Percentiles rank a stretch among this genome's conserved stretches.
Conservation (phyloP, 2,113 vertebrate genomes). For the Anguilla rostrata region DNA sequence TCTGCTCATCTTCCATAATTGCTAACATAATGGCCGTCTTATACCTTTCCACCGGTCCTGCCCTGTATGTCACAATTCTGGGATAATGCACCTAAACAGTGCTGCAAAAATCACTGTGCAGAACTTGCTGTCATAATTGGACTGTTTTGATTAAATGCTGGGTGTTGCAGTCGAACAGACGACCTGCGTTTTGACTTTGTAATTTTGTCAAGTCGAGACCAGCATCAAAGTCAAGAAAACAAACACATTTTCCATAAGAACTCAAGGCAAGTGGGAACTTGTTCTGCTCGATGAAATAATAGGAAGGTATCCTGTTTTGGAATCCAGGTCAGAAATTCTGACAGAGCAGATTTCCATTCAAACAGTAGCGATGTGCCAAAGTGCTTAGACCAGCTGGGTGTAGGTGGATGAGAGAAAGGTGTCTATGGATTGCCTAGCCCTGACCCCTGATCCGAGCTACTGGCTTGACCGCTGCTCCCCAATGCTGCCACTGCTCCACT, state of each 20-base stretch:
- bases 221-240: constrained; percentile 4
- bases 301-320: constrained; percentile 1
- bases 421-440: background rate
- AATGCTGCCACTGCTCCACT: background rate
- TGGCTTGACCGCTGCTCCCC: background rate
- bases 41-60: background rate
- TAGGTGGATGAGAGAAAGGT: background rate
- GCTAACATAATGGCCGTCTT: no score
- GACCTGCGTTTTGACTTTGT: background rate
- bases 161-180: background rate
- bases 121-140: background rate
- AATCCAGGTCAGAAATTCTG: constrained; percentile 7
- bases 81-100: background rate
- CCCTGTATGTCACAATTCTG: background rate
- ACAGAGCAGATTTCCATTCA: background rate
- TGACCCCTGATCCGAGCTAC: background rate
- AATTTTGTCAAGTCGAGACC: background rate
- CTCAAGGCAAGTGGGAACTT: background rate
- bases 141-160: background rate
- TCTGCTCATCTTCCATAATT: no score
- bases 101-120: background rate
- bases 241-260: background rate
- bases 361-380: background rate
- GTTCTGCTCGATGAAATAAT: background rate
- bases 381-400: background rate